A percentile compares a stretch with the other conserved stretches of the same genome.
phyloP scores from a whole-genome alignment of 2,797 vertebrate genomes.

The Mormyrops attenuatus region DNA sequence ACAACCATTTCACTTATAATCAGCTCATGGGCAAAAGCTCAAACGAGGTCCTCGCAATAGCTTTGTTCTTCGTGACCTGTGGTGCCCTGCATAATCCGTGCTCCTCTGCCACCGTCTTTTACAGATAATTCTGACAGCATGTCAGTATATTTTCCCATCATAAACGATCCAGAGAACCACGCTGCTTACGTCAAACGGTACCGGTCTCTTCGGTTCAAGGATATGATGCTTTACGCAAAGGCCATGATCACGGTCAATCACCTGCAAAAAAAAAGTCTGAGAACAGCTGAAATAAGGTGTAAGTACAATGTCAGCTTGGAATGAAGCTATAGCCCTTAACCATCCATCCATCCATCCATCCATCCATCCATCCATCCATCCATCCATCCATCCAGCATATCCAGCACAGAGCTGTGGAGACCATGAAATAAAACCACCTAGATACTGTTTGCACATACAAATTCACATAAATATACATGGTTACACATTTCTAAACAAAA shows the following conservation, averaged over 20 bases:
- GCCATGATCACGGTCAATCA: not conserved
- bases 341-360: not conserved
- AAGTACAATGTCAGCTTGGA: not conserved
- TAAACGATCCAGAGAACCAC: not conserved
- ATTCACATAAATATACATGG: not conserved
- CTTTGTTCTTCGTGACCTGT: not conserved
- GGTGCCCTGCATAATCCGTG: not conserved
- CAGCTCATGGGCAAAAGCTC: not conserved
- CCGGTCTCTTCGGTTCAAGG: not conserved
- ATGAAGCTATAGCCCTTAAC: not conserved
- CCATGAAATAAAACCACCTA: not conserved
- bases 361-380: not conserved
- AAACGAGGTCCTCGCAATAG: not conserved
- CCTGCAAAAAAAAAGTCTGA: not conserved
- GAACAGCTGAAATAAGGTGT: not conserved
- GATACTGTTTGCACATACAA: not conserved
- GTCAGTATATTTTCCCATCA: not conserved
- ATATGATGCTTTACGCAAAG: not conserved
- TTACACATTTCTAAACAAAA: not conserved
- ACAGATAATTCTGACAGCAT: not conserved
- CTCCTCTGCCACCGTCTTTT: not conserved
- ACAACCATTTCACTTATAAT: not conserved
- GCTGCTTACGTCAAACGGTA: not conserved
- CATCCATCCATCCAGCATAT: not conserved
- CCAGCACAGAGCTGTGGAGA: not conserved